A percentile compares a stretch with the other conserved stretches of the same genome.
Conservation (phyloP, 2,888 invertebrate species). For the Platypus cylindrus region DNA sequence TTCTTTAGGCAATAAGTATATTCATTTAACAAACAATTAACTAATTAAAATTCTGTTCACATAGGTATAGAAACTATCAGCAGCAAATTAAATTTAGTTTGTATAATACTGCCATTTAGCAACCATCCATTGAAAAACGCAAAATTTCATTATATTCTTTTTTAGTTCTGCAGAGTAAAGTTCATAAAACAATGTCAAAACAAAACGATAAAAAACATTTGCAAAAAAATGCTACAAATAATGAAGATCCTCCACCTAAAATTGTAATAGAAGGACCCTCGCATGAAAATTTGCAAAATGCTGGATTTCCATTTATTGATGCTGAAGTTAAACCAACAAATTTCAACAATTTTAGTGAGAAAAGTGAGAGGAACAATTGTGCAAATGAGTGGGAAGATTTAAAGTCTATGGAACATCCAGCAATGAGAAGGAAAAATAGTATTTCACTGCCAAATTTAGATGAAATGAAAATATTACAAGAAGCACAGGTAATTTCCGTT, state of each 20-base stretch:
- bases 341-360: constrained; percentile 6
- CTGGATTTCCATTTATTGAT: constrained; percentile 8
- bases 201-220: constrained; percentile 2
- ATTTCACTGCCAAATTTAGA: constrained; percentile 63
- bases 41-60: too few relatives aligned
- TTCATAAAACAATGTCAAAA: too few relatives aligned
- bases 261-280: constrained; percentile 22
- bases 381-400: constrained; percentile 6
- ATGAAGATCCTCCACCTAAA: constrained; percentile 20
- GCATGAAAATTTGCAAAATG: constrained; percentile 13
- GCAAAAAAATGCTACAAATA: neutral
- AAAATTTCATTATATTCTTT: too few relatives aligned
- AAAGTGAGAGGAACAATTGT: constrained; percentile 6
- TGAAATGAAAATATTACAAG: constrained; percentile 42
- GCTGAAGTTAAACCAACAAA: constrained; percentile 5
- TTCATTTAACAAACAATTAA: too few relatives aligned
- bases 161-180: too few relatives aligned
- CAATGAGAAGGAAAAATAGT: constrained; percentile 47
- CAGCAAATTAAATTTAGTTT: too few relatives aligned
- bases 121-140: too few relatives aligned
- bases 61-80: too few relatives aligned
- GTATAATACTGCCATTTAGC: too few relatives aligned
- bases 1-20: too few relatives aligned
- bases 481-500: constrained; percentile 9
- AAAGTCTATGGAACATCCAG: neutral